A percentile compares a stretch with the other conserved stretches of the same genome.
Evolutionary conservation across 2,113 vertebrate species (phyloP).

Genomic region (Brachyhypopomus occidentalis): DNA sequence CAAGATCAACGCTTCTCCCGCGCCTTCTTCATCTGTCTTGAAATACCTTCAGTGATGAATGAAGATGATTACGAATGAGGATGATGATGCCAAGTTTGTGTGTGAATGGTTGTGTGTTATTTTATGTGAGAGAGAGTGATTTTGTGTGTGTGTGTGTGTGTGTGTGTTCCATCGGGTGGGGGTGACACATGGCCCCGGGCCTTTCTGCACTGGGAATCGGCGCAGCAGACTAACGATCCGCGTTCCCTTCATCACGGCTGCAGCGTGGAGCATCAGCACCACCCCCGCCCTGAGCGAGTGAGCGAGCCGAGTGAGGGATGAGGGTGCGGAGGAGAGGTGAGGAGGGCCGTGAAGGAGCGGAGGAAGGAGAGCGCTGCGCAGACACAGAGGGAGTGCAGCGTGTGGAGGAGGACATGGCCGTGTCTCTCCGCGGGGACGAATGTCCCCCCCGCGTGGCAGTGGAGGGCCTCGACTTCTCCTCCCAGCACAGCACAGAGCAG

Average conservation of each 20-base stretch:
- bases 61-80: slow-evolving; percentile 70
- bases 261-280: slow-evolving; percentile 58
- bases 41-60: slow-evolving; percentile 58
- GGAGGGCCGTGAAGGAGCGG: slow-evolving; percentile 38
- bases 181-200: slow-evolving; percentile 71
- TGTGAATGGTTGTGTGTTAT: slow-evolving; percentile 49
- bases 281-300: no score
- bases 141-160: slow-evolving; percentile 42
- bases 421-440: slow-evolving; percentile 64
- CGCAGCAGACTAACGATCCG: slow-evolving; percentile 78
- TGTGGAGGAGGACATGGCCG: slow-evolving; percentile 57
- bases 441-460: slow-evolving; percentile 56
- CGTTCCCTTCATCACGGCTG: slow-evolving; percentile 74
- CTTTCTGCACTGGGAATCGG: slow-evolving; percentile 73
- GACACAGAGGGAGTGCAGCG: slow-evolving; percentile 62
- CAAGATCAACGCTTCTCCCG: background rate
- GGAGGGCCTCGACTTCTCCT: slow-evolving; percentile 60
- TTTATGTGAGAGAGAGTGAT: slow-evolving; percentile 35
- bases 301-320: slow-evolving; percentile 30
- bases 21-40: slow-evolving; percentile 58
- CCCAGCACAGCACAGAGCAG: slow-evolving; percentile 57
- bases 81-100: slow-evolving; percentile 62
- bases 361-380: slow-evolving; percentile 42
- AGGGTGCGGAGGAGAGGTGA: slow-evolving; percentile 46
- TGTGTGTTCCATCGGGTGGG: slow-evolving; percentile 46